phyloP scores from a whole-genome alignment of 1,140 invertebrate species.

The Ridgeia piscesae region DNA sequence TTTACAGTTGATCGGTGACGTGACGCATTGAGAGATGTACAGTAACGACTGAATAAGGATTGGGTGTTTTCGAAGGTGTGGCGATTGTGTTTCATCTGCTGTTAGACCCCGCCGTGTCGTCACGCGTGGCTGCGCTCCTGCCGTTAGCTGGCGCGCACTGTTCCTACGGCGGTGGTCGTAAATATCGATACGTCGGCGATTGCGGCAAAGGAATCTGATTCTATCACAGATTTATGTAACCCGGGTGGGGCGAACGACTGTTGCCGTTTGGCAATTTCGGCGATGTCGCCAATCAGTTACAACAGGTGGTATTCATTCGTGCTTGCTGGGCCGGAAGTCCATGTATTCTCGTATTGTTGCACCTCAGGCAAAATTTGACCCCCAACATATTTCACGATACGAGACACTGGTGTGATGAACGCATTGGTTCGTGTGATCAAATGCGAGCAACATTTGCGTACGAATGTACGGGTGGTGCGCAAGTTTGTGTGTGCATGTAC shows the following conservation, averaged over 20 bases:
- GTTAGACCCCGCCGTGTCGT: neutral
- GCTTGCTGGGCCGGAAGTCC: neutral
- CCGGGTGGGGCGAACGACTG: neutral
- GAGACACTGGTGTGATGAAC: too few relatives aligned
- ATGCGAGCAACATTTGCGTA: too few relatives aligned
- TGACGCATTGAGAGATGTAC: neutral
- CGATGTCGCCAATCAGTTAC: neutral
- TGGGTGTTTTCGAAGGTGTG: neutral
- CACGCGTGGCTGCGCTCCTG: neutral
- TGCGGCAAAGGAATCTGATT: neutral
- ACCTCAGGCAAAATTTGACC: too few relatives aligned
- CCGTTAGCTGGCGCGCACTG: neutral
- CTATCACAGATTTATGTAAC: neutral
- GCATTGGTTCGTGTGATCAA: too few relatives aligned
- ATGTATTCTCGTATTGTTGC: neutral
- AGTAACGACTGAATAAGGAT: neutral
- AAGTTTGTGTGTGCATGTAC: too few relatives aligned
- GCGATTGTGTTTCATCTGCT: neutral
- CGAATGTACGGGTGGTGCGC: too few relatives aligned
- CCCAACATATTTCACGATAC: too few relatives aligned
- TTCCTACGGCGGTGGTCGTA: neutral
- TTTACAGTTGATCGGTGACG: too few relatives aligned
- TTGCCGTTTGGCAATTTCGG: neutral
- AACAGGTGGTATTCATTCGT: neutral
- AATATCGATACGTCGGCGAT: neutral